Percentiles rank a stretch among this genome's conserved stretches.
Conservation (phyloP, 2,113 vertebrate genomes). For the Rallus limicola region DNA sequence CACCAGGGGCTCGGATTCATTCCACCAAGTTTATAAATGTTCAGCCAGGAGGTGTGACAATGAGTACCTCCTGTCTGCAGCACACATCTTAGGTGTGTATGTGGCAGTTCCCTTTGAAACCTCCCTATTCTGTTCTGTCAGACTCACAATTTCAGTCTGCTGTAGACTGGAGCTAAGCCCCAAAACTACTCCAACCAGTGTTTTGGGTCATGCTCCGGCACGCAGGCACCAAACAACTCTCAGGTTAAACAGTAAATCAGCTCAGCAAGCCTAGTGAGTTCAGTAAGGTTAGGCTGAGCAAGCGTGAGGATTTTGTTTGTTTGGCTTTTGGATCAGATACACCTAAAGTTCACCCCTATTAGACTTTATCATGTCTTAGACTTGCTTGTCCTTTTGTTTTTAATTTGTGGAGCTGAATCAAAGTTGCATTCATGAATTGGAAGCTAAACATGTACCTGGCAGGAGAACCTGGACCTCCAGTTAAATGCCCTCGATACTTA, state of each 20-base stretch:
- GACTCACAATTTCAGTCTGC: background rate
- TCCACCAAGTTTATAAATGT: background rate
- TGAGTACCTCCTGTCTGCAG: background rate
- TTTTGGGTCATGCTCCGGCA: background rate
- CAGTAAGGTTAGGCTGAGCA: background rate
- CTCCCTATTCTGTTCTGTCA: background rate
- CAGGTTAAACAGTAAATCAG: background rate
- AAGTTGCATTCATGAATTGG: background rate
- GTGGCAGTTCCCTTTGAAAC: background rate
- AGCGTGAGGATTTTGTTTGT: background rate
- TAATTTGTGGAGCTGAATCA: background rate
- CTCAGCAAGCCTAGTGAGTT: background rate
- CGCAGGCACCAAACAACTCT: background rate
- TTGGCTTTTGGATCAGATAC: background rate
- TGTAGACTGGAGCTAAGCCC: background rate
- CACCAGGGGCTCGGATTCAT: background rate
- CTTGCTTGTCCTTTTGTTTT: background rate
- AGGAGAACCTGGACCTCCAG: background rate
- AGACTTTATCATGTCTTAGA: background rate
- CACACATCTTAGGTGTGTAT: fast-evolving
- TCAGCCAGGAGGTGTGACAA: background rate
- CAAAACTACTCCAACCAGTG: background rate
- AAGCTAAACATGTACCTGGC: background rate
- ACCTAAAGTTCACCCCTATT: background rate
- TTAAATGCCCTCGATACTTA: background rate